phyloP scores from a whole-genome alignment of 2,888 invertebrate species.

The Tipula helvola region DNA sequence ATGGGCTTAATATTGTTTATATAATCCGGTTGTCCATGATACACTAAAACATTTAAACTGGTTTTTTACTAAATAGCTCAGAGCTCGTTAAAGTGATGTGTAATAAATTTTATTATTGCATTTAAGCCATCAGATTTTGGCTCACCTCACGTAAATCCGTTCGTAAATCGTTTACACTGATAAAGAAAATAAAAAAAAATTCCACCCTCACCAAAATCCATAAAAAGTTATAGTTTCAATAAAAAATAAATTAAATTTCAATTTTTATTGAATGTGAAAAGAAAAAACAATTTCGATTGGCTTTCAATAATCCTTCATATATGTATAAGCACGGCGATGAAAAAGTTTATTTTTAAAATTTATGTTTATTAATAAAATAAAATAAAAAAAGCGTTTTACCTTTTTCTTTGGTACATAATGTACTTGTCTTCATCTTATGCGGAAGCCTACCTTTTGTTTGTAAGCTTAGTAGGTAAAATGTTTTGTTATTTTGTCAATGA shows the following conservation, averaged over 20 bases:
- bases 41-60: not conserved
- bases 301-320: not conserved
- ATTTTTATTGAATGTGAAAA: not conserved
- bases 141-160: not conserved
- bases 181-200: not conserved
- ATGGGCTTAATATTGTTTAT: not conserved
- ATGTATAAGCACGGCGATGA: not conserved
- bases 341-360: not conserved
- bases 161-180: not conserved
- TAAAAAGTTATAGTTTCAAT: not conserved
- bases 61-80: not conserved
- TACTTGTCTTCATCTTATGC: not conserved
- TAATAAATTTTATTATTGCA: not conserved
- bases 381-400: not conserved
- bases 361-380: not conserved
- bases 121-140: not conserved
- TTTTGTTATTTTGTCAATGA: conserved; percentile 4
- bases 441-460: not conserved
- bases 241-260: not conserved
- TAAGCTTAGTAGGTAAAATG: not conserved
- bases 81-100: not conserved
- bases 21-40: not conserved
- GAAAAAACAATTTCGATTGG: not conserved
- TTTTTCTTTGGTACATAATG: not conserved
- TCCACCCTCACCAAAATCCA: not conserved